Evolutionary conservation across 2,888 invertebrate species (phyloP).

Genomic region (Buathra laborator): DNA sequence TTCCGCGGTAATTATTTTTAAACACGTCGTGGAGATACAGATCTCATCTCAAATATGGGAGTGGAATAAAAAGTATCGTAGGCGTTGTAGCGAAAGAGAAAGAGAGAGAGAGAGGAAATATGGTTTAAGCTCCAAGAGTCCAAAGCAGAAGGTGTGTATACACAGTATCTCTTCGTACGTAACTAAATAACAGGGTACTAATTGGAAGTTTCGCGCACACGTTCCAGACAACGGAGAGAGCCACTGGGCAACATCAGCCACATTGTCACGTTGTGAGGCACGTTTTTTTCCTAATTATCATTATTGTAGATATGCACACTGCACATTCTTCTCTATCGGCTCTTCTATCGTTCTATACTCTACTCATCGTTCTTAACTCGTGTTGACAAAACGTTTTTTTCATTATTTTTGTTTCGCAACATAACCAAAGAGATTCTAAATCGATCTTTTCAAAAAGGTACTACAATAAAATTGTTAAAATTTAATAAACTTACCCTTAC

Average conservation of each 20-base stretch:
- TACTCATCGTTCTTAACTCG: neutral
- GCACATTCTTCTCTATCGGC: conserved; percentile 1
- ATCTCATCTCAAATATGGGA: conserved; percentile 73
- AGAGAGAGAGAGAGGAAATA: neutral
- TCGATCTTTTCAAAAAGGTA: neutral
- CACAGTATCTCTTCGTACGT: conserved; percentile 64
- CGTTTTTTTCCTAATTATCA: conserved; percentile 67
- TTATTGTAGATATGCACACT: conserved; percentile 43
- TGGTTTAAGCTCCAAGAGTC: conserved; percentile 9
- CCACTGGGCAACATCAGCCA: conserved; percentile 44
- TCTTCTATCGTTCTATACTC: neutral
- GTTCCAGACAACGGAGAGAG: conserved; percentile 40
- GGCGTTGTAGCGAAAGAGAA: conserved; percentile 10
- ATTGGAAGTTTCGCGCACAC: conserved; percentile 76
- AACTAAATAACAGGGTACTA: conserved; percentile 83
- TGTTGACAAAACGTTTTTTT: neutral
- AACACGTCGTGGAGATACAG: conserved; percentile 84
- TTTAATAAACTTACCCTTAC: neutral
- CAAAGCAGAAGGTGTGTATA: conserved; percentile 3
- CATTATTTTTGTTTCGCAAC: no score
- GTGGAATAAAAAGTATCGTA: conserved; percentile 20
- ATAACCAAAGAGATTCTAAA: no score
- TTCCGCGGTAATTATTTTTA: conserved; percentile 84
- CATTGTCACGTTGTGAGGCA: conserved; percentile 65
- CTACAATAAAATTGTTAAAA: neutral